phyloP scores from a whole-genome alignment of 2,113 vertebrate genomes.

The Psophia crepitans region DNA sequence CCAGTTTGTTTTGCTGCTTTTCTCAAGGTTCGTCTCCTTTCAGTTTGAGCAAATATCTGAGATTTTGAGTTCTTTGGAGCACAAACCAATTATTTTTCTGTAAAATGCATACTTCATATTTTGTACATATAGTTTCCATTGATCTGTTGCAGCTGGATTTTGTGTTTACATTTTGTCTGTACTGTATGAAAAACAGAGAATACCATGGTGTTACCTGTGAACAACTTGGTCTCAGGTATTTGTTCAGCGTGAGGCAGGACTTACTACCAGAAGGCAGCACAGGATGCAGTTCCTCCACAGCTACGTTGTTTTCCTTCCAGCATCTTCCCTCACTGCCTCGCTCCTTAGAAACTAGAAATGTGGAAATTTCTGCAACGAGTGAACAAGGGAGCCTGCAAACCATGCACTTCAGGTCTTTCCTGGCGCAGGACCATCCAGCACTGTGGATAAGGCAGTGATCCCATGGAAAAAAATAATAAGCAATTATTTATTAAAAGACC shows the following conservation, averaged over 20 bases:
- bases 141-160: neutral
- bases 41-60: neutral
- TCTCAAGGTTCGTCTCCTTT: neutral
- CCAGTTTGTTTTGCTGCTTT: neutral
- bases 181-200: neutral
- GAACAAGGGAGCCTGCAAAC: neutral
- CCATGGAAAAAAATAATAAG: neutral
- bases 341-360: neutral
- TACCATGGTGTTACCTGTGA: neutral
- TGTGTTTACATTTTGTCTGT: neutral
- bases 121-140: neutral
- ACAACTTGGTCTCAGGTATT: neutral
- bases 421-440: accelerated
- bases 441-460: neutral
- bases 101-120: neutral
- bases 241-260: neutral
- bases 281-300: neutral
- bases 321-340: neutral
- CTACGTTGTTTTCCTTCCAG: neutral
- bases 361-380: neutral
- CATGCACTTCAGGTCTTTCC: neutral
- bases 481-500: neutral
- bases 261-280: neutral
- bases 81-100: neutral
- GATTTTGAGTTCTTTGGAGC: neutral